Evolutionary conservation across 1,140 invertebrate genomes (phyloP).

Genomic region (Platorchestia sp.): DNA sequence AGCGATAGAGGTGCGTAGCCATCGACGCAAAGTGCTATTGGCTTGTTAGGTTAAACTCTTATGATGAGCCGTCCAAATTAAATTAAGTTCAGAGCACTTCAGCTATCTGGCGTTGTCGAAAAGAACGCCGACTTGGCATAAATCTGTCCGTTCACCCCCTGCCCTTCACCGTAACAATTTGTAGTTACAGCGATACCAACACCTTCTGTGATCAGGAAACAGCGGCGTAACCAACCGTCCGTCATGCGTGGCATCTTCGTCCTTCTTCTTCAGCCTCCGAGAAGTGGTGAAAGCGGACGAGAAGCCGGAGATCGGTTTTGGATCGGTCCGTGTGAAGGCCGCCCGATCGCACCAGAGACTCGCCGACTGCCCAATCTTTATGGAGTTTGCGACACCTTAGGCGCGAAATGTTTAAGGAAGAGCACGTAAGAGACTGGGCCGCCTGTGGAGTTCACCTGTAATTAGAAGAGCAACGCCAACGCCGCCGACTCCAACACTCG

Average conservation of each 20-base stretch:
- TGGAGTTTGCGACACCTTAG: slow-evolving; percentile 43
- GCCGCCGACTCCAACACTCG: slow-evolving; percentile 45
- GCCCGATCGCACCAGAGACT: slow-evolving; percentile 13
- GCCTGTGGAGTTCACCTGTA: slow-evolving; percentile 40
- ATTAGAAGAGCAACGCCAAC: slow-evolving; percentile 4
- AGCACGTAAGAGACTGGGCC: slow-evolving; percentile 40
- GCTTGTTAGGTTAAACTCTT: slow-evolving; percentile 53
- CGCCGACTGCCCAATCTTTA: slow-evolving; percentile 28
- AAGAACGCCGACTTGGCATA: slow-evolving; percentile 49
- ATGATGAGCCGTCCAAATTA: slow-evolving; percentile 51
- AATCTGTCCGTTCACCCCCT: slow-evolving; percentile 29
- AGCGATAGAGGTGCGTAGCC: slow-evolving; percentile 50
- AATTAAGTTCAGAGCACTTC: slow-evolving; percentile 51
- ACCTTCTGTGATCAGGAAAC: slow-evolving; percentile 45
- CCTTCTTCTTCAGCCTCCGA: not conserved
- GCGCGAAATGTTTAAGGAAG: slow-evolving; percentile 55
- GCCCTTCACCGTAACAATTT: slow-evolving; percentile 49
- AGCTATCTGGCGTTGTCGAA: slow-evolving; percentile 47
- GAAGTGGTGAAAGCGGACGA: not conserved
- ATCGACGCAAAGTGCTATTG: slow-evolving; percentile 36
- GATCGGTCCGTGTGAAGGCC: not conserved
- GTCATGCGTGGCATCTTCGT: not conserved
- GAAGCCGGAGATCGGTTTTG: not conserved
- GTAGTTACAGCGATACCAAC: slow-evolving; percentile 54
- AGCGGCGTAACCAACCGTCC: slow-evolving; percentile 16